These are phyloP conservation scores for Eulemur mongoz DNA, from an alignment of 2,797 vertebrate genomes.

Conservation along the genomic window DNA sequence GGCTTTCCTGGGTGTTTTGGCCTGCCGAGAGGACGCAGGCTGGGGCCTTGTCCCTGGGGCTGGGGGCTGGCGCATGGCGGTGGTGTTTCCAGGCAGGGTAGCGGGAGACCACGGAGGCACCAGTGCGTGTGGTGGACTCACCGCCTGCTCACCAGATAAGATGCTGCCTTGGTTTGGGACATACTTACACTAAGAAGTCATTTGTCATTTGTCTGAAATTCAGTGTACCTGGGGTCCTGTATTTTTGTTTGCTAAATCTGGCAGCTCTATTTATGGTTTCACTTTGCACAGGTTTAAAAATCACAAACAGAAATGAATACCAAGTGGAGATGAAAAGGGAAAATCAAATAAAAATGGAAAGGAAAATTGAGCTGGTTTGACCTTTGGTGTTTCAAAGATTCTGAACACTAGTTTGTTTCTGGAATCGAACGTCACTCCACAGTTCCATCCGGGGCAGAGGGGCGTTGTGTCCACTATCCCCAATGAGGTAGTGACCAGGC, in stretches of 20 bases:
- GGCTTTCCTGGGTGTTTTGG: not conserved
- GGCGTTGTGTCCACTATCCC: not conserved
- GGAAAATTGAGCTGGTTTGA: not conserved
- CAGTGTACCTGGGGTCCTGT: not conserved
- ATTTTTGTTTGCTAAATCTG: not conserved
- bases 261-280: not conserved
- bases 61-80: fast-evolving
- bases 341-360: not conserved
- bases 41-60: not conserved
- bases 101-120: not conserved
- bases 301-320: not conserved
- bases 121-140: fast-evolving
- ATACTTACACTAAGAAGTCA: fast-evolving
- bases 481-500: fast-evolving
- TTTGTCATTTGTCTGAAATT: not conserved
- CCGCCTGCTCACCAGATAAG: too few species aligned
- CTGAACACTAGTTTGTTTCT: not conserved
- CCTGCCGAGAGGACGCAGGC: not conserved
- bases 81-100: fast-evolving
- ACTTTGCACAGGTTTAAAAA: not conserved
- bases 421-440: fast-evolving
- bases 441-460: not conserved
- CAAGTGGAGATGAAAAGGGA: not conserved
- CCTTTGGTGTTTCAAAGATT: not conserved
- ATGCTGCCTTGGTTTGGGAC: not conserved